Evolutionary conservation across 2,888 invertebrate genomes (phyloP), one percentile per base, ranked within the genome.

Genomic region (Cephalotes varians): DNA sequence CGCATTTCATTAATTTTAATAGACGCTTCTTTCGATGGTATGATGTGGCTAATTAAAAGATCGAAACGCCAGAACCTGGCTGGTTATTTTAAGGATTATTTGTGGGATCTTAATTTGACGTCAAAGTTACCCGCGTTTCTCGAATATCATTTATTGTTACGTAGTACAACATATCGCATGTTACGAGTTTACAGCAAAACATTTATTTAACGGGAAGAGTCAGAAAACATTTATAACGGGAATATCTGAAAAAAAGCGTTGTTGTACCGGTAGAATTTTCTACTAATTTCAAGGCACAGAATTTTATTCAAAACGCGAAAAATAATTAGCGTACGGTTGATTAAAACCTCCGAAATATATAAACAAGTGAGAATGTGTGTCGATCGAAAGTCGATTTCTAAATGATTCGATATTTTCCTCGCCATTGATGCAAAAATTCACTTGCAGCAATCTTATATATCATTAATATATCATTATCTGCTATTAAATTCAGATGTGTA

Each of bases 351-450:
- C 54, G 60, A 65, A 77, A 72, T 51, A 21, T 72, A 82, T 72
- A 47, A 12, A 7, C 40, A 2, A 25, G 18, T 25, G 58, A 62
- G 51, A 77, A 88, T 88, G 84, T 88, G 83, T 88, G 87, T 82
- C 89, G 84, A 85, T 88, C 74, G 87, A 85, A 87, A 88, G 88
- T 85, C 85, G 87, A 87, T 87, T 88, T 85, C 87, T 81, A 83
- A 81, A 58, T 85, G 83, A 83, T 81, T 44, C 56, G 73, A 60
- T 80, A 60, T n/a, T 80, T 28, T 34, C 51, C 74, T 51, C 62
- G 74, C 40, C 60, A 58, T 51, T 49, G 21, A 18, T 18, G 56
- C 34, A 64, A 76, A 77, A 77, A 71, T 77, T 56, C 44, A 77
- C 5, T 56, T 71, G 25, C 12, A 25, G 44, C 21, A 34, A 12